Base-by-base conservation (phyloP, 2,797 vertebrate species). In the Coregonus sp. region DNA sequence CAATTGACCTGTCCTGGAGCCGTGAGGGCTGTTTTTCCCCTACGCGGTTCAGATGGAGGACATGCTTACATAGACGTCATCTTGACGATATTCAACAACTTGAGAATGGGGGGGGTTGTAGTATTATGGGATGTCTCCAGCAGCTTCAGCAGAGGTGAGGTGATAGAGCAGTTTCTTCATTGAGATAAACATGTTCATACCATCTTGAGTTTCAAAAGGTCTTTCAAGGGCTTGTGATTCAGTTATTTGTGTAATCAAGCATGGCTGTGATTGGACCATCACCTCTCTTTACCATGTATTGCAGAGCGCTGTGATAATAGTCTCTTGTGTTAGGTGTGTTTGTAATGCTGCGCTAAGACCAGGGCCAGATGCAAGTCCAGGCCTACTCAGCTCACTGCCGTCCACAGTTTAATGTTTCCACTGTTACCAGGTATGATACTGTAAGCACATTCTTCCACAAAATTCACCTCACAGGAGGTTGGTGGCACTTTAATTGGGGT, bases 41-140 rank as follows among this genome's bases (percentile, higher is more conserved):
- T 87, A 84, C 70, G 74, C 89, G 80, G 95, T 95, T 96, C 94
- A 95, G 82, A 73, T 82, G 73, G 81, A 92, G 95, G 95, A 94
- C 92, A 91, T 81, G 72, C 87, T 92, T 94, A 89, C 84, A 85
- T 93, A 91, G 85, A 92, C 91, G 86, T 88, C 90, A 67, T 92
- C 89, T 81, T 78, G 81, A 86, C 80, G 87, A 94, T 86, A 75
- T 89, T 91, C 88, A 87, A 76, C 73, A 75, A 71, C 89, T 76
- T 76, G 72, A 69, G 71, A 82, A 74, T 68, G 73, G 83, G 83
- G 33, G 76, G 72, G 75, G 71, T 78, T 87, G n/a, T 40, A 9
- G 16, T 51, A 90, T 93, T 91, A 91, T 87, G 85, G 90, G 85
- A 90, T 94, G 78, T 80, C 75, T 82, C 74, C 37, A 50, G 63